These are phyloP conservation scores for Patagioenas fasciata DNA, from an alignment of 2,113 vertebrate species.

Conservation along the genomic window DNA sequence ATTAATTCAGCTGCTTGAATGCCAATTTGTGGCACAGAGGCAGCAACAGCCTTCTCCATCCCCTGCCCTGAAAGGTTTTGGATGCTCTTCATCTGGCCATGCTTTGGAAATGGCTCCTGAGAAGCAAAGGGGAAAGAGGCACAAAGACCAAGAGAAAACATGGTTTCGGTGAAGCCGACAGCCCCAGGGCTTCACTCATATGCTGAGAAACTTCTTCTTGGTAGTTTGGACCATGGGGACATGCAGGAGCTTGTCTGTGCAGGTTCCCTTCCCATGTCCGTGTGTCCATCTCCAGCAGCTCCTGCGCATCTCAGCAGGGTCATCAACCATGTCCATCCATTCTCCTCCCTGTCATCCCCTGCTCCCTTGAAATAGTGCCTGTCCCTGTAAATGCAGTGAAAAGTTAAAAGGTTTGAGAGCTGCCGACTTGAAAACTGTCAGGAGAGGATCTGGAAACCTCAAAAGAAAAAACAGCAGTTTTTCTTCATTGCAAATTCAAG, in stretches of 20 bases:
- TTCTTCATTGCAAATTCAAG: not conserved
- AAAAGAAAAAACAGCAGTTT: not conserved
- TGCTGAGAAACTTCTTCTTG: not conserved
- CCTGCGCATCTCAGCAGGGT: not conserved
- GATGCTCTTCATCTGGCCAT: not conserved
- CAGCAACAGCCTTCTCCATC: not conserved
- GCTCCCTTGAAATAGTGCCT: not conserved
- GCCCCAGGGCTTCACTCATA: not conserved
- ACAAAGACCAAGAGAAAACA: not conserved
- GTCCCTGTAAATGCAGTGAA: not conserved
- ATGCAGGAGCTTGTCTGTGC: not conserved
- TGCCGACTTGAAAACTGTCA: not conserved
- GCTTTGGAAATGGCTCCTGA: not conserved
- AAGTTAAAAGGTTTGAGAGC: not conserved
- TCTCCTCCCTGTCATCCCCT: not conserved
- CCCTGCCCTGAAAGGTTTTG: not conserved
- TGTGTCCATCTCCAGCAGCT: not conserved
- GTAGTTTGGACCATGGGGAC: not conserved
- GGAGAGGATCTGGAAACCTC: not conserved
- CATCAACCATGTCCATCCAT: not conserved
- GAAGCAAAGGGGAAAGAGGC: not conserved
- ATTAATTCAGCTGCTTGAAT: slow-evolving; percentile 3
- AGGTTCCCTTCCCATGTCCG: not conserved
- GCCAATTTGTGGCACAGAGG: not conserved
- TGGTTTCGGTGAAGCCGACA: not conserved